These are phyloP conservation scores for Holacanthella duospinosa DNA, from an alignment of 2,888 invertebrate species.

Conservation along the genomic window DNA sequence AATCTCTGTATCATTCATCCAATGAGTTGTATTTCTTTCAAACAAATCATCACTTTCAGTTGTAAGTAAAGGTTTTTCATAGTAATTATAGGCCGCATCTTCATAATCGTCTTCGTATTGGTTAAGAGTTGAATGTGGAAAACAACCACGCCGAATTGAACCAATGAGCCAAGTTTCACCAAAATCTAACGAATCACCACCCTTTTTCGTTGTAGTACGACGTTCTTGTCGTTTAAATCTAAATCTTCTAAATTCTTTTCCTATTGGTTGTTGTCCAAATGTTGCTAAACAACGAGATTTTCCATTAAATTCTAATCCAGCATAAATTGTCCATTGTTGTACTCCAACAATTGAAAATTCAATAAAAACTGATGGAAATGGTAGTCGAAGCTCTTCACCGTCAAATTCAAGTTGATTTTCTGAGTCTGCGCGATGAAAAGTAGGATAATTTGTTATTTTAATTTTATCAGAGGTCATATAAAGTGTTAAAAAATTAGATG, in stretches of 20 bases:
- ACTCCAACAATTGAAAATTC: not conserved
- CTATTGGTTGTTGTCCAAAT: not conserved
- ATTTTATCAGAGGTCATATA: not conserved
- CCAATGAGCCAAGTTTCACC: conserved; percentile 1
- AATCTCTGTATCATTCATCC: too few relatives aligned
- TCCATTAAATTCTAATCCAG: conserved; percentile 8
- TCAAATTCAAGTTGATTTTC: not conserved
- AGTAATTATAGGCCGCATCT: too few relatives aligned
- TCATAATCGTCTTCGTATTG: not conserved
- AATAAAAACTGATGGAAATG: not conserved
- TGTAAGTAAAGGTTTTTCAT: too few relatives aligned
- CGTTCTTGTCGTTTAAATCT: not conserved
- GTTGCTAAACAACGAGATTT: conserved; percentile 1
- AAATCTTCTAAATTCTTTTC: not conserved
- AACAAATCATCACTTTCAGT: too few relatives aligned
- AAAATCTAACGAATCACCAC: not conserved
- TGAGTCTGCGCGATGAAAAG: not conserved
- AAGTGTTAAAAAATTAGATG: not conserved
- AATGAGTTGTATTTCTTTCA: too few relatives aligned
- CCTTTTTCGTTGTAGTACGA: not conserved
- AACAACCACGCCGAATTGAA: conserved; percentile 1
- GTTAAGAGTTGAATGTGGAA: not conserved
- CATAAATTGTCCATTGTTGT: conserved; percentile 6
- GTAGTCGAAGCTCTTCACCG: not conserved
- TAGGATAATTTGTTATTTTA: too few relatives aligned